Percentiles rank a stretch among this genome's conserved stretches.
Evolutionary conservation across 2,888 invertebrate genomes (phyloP).

Genomic region (Drosophila algonquin): DNA sequence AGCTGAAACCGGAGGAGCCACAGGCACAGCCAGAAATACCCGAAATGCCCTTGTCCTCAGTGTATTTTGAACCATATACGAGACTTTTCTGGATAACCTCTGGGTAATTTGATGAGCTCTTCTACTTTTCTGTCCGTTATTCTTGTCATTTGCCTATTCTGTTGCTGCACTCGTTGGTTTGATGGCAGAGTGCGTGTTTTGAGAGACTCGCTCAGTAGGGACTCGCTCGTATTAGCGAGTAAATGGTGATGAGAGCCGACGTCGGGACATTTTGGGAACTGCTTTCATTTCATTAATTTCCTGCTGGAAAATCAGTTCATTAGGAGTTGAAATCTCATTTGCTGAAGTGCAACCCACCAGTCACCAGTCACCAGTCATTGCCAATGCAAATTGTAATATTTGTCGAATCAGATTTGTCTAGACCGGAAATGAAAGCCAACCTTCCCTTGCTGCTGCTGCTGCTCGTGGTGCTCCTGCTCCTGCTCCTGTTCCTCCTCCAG

Average conservation of each 20-base stretch:
- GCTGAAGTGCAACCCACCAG: background rate
- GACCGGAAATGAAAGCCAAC: slow-evolving; percentile 41
- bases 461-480: background rate
- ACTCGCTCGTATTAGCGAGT: too few species aligned
- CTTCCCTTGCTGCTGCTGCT: background rate
- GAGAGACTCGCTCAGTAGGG: too few species aligned
- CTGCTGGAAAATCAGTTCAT: slow-evolving; percentile 17
- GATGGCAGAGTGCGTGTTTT: too few species aligned
- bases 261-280: too few species aligned
- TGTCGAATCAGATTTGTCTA: slow-evolving; percentile 20
- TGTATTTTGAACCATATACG: background rate
- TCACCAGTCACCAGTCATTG: slow-evolving; percentile 2
- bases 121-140: too few species aligned
- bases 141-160: too few species aligned
- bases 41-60: too few species aligned
- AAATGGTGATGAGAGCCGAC: too few species aligned
- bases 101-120: too few species aligned
- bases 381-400: slow-evolving; percentile 18
- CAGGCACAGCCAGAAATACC: too few species aligned
- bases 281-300: slow-evolving; percentile 29
- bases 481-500: background rate
- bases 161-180: too few species aligned
- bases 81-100: background rate
- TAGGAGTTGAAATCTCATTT: background rate
- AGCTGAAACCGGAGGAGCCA: too few species aligned